phyloP scores from a whole-genome alignment of 53 echinoderm and acorn worm genomes.

The Astropecten irregularis region DNA sequence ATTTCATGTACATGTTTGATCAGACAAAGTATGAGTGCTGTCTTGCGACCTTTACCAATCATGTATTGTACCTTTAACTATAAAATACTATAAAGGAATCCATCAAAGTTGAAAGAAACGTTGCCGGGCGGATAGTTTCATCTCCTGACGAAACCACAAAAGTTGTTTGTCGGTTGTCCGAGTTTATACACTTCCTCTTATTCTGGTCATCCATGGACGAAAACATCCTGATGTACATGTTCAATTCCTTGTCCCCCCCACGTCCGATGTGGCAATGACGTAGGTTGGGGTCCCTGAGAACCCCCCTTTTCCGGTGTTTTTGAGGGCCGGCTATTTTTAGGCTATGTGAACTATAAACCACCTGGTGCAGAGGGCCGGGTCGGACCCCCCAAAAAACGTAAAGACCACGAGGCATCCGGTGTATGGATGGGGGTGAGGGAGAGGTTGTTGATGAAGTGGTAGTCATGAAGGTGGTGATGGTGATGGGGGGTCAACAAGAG shows the following conservation, averaged over 20 bases:
- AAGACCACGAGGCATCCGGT: conserved; percentile 9
- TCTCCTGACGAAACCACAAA: no score
- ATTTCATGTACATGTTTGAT: no score
- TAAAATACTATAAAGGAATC: no score
- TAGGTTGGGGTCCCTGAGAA: neutral
- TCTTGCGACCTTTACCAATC: no score
- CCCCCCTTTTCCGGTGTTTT: conserved; percentile 25
- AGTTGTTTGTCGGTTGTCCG: conserved; percentile 26
- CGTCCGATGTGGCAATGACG: conserved; percentile 21
- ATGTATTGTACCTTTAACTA: no score
- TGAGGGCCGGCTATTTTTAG: conserved; percentile 28
- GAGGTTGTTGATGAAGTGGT: no score
- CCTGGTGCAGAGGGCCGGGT: conserved; percentile 4
- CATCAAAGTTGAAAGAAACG: no score
- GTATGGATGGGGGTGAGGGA: neutral
- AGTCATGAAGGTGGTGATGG: no score
- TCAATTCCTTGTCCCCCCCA: no score
- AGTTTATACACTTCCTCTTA: conserved; percentile 14
- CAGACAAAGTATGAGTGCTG: no score
- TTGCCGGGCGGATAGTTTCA: no score
- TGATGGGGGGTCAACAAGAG: no score
- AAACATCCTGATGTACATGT: conserved; percentile 41
- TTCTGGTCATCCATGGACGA: conserved; percentile 43
- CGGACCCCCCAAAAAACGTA: neutral
- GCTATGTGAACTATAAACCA: conserved; percentile 26